Evolutionary conservation across 2,888 invertebrate genomes (phyloP), one percentile per base, ranked within the genome.

Genomic region (Acleris laterana): DNA sequence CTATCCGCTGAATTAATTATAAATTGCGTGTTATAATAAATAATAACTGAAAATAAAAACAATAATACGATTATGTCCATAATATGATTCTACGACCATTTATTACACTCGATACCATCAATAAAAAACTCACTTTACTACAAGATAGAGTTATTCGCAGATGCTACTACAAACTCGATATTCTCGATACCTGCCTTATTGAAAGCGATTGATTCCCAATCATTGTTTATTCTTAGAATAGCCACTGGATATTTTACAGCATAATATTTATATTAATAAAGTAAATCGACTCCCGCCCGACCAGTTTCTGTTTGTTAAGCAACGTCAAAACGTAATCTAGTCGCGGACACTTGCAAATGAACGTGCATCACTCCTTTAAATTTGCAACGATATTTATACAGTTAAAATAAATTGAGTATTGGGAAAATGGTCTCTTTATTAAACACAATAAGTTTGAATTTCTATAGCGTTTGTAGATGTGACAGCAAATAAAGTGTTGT

Each of bases 271-370:
- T 80, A 81, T 81, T 80, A 80, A 82, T 83, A 82, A 78, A 77
- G 76, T 74, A 78, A 79, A 81, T 81, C 76, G 74, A 79, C 81
- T 82, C 75, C 78, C 63, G 78, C 77, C 73, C 69, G 71, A 83
- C 83, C 77, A 77, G 84, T 82, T 82, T 81, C 70, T 78, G 82
- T 84, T 85, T 82, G 83, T 82, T 81, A 82, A 80, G 79, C 76
- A 80, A 78, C 79, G 85, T 87, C 86, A 85, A 83, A 87, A 82
- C 73, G 78, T 83, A 87, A 88, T 88, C 87, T 88, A 84, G 78
- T 70, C 72, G 71, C 75, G 74, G 87, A 85, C 87, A 84, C 82
- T 87, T 87, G 86, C 82, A 87, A 88, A 88, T 88, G 85, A 84
- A 79, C 73, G 77, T 78, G 77, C 83, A 84, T 85, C 83, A 82